Evolutionary conservation across 2,797 vertebrate species (phyloP), one percentile per base, ranked within the genome.

Genomic region (Discoglossus pictus): DNA sequence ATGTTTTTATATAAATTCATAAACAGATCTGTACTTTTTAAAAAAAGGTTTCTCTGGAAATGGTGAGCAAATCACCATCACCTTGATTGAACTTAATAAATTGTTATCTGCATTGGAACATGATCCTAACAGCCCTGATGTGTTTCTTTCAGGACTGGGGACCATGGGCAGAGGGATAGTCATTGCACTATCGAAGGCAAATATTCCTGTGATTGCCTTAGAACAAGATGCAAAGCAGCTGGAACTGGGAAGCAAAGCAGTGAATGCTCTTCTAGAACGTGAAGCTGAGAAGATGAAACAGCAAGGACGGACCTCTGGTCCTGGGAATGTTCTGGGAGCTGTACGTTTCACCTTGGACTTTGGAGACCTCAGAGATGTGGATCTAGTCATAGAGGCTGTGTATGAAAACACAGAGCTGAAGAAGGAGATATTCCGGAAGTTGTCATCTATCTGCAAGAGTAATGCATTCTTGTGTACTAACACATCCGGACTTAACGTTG

Each of bases 81-180:
- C n/a, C n/a, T n/a, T n/a, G n/a, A n/a, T n/a, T n/a, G n/a, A n/a
- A n/a, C n/a, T n/a, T n/a, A n/a, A n/a, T n/a, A n/a, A n/a, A n/a
- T n/a, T n/a, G n/a, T n/a, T n/a, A n/a, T n/a, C n/a, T n/a, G n/a
- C n/a, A n/a, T n/a, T n/a, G n/a, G n/a, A n/a, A n/a, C n/a, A n/a
- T n/a, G n/a, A n/a, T 46, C 0, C 25, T 17, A 65, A 35, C 58
- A n/a, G n/a, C n/a, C n/a, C 24, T n/a, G 17, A 34, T 52, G 23
- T 54, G 16, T 61, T 69, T 15, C 66, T 16, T 58, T 79, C 67
- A 99, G 96, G 96, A 64, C 85, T 98, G 65, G 96, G 95, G 72
- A 98, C 94, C 20, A 99, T 98, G 95, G 96, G 96, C 13, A 87
- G 79, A 78, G 95, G 95, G 24, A 98, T 98, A 21, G 76, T 83